Base-by-base conservation (phyloP, 2,888 invertebrate species). In the Lasioglossum lativentre region DNA sequence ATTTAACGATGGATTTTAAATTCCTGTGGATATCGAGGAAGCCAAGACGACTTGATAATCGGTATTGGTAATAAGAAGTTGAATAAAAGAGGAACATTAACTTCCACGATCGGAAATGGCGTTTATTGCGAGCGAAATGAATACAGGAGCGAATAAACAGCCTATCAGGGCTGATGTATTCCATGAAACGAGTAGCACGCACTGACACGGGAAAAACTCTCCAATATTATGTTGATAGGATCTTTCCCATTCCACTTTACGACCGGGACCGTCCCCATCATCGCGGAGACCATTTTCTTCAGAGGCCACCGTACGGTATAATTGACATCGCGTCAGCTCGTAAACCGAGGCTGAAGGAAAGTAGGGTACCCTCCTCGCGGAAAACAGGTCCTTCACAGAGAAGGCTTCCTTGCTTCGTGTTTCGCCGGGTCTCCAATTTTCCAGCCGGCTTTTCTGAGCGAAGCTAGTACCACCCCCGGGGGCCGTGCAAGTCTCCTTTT, bases 371-470 rank as follows among this genome's bases (percentile, higher is more conserved):
- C 77, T 80, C 56, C 59, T 70, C 34, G 63, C 45, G 78, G 80
- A 86, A 87, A 86, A 83, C 83, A 79, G 83, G 82, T 86, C 76
- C 66, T 79, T 72, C 38, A 70, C 59, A 70, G 59, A 59, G 74
- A 70, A 56, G 70, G 63, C 47, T 70, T 73, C 76, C 77, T 42
- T 19, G 77, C 75, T 59, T 78, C 85, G 80, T 91, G 87, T 90
- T 90, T 91, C 86, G 83, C 85, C 90, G 81, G 83, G 86, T 89
- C 86, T 89, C 87, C 87, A 90, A 91, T 91, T 91, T 90, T 90
- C 90, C 82, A 83, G 74, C 77, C 85, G 83, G 79, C 83, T 87
- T 91, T 89, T 76, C 78, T 47, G 78, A 81, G 73, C 78, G 78
- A 16, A 45, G 80, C 73, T 30, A 75, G 75, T 12, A 70, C 76